Percentiles rank a stretch among this genome's conserved stretches.
Conservation (phyloP, 2,797 vertebrate species). For the Florisuga fusca region DNA sequence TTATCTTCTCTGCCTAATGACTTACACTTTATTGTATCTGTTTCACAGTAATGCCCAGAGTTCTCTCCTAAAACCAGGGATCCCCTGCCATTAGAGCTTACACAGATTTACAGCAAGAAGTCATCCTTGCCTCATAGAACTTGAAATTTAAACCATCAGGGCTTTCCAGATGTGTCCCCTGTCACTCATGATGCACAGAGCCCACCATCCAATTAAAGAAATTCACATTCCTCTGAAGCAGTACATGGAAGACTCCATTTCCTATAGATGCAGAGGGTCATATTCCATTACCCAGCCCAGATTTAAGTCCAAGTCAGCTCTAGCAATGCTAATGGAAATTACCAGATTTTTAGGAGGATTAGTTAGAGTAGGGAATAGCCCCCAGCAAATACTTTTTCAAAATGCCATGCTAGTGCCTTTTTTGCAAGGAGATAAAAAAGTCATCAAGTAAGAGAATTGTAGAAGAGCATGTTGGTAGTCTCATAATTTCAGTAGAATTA, state of each 20-base stretch:
- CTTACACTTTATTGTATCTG: slow-evolving; percentile 33
- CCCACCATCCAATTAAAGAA: background rate
- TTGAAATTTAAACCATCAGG: background rate
- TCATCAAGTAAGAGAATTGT: background rate
- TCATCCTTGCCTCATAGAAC: background rate
- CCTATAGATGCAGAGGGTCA: background rate
- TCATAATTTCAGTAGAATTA: background rate
- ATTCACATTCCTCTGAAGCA: background rate
- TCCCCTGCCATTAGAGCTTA: background rate
- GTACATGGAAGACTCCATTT: background rate
- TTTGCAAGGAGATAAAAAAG: background rate
- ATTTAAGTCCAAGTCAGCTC: background rate
- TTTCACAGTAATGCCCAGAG: background rate
- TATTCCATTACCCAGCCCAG: background rate
- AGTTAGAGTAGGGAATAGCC: background rate
- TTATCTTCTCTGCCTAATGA: slow-evolving; percentile 50
- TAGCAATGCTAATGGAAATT: background rate
- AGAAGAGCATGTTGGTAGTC: background rate
- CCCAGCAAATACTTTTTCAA: background rate
- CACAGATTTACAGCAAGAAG: background rate
- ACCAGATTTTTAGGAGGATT: background rate
- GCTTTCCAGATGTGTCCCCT: background rate
- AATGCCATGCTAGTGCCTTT: background rate
- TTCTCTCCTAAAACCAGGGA: slow-evolving; percentile 10
- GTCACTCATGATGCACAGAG: background rate